Base-by-base conservation (phyloP, 2,888 invertebrate genomes). In the Slavum lentiscoides region DNA sequence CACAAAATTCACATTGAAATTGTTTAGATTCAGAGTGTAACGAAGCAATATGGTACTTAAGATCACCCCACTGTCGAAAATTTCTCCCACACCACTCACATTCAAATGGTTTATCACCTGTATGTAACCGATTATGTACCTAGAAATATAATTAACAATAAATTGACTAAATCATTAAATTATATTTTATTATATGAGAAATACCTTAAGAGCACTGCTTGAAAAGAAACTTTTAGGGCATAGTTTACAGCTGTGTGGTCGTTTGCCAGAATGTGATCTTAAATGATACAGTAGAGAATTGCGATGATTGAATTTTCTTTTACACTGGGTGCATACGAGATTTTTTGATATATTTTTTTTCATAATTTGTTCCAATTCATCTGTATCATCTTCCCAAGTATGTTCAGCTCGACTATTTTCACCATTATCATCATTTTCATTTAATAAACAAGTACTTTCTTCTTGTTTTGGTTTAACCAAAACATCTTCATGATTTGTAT, bases 1-100 rank as follows among this genome's bases (percentile, higher is more conserved):
- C 93, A 85, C 95, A 95, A 86, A 92, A 95, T 85, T 95, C 95
- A 86, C 95, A 95, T 85, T 95, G 94, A 86, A 92, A 94, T 83
- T 92, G 91, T 86, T 94, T 94, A 86, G 93, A 85, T 67, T 91
- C 91, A 13, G 93, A 93, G 86, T 95, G 95, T 83, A 94, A 89
- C 5, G 95, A 95, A 53, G 91, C 92, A 82, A 91, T 91, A 87
- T 96, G 95, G 86, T 95, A 94, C 85, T 94, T 94, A 73, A 95
- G 89, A 86, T 95, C 95, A 82, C 94, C 94, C 93, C 94, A 94
- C 86, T 95, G 95, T 0, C 95, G 89, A 87, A 95, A 95, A 84
- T 91, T 90, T 4, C 91, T 89, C 1, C 92, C 92, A 86, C 95
- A 95, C 83, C 90, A 89, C 62, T 92, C 91, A 85, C 95, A 96